Percentiles rank a stretch among this genome's conserved stretches.
Evolutionary conservation across 2,888 invertebrate genomes (phyloP).

Genomic region (Ceratothoa steindachneri): DNA sequence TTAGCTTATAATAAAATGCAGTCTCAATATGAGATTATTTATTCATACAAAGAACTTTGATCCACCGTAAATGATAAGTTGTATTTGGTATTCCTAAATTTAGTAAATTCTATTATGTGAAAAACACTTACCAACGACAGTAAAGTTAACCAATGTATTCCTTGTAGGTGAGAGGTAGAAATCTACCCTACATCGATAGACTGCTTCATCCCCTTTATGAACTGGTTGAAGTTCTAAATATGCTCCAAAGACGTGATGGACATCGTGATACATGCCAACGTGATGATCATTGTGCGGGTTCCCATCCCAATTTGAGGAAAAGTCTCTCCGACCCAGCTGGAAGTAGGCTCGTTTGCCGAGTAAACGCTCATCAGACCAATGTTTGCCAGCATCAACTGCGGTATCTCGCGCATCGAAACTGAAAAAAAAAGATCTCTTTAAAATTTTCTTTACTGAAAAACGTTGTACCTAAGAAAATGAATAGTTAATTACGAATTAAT

Average conservation of each 20-base stretch:
- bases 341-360: constrained; percentile 39
- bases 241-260: constrained; percentile 1
- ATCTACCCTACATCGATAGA: constrained; percentile 43
- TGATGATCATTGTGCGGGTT: background rate
- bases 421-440: background rate
- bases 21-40: too few species aligned
- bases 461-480: too few species aligned
- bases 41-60: too few species aligned
- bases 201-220: constrained; percentile 42
- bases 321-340: constrained; percentile 21
- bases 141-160: constrained; percentile 46
- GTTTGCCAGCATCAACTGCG: constrained; percentile 34
- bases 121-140: constrained; percentile 45
- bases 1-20: too few species aligned
- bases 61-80: too few species aligned
- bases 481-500: too few species aligned
- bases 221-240: constrained; percentile 42
- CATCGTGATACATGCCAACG: background rate
- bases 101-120: too few species aligned
- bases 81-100: too few species aligned
- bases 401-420: constrained; percentile 42
- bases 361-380: constrained; percentile 39
- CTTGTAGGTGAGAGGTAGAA: constrained; percentile 45
- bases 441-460: too few species aligned
- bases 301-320: constrained; percentile 25